Evolutionary conservation across 2,888 invertebrate genomes (phyloP).

Genomic region (Plagiodera versicolora): DNA sequence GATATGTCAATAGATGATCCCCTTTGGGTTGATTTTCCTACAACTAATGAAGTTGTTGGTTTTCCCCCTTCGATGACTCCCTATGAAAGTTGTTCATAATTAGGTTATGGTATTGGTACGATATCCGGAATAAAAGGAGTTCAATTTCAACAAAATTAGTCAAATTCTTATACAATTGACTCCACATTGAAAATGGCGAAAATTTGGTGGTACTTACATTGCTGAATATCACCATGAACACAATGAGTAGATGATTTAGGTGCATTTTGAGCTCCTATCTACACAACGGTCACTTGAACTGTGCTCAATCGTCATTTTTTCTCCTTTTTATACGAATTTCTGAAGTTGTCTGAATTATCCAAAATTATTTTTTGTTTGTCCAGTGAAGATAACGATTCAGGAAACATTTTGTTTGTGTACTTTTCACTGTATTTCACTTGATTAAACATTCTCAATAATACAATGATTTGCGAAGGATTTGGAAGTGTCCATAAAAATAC

Average conservation of each 20-base stretch:
- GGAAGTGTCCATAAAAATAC: neutral
- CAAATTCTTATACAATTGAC: no score
- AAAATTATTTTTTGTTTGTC: neutral
- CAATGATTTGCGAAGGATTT: neutral
- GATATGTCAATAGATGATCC: no score
- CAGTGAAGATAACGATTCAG: neutral
- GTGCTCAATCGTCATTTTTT: neutral
- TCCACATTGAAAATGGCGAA: no score
- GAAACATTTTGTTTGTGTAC: neutral
- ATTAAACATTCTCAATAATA: neutral
- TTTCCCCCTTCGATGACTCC: no score
- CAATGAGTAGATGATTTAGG: neutral
- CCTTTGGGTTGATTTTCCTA: no score
- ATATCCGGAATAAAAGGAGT: no score
- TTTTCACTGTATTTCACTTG: neutral
- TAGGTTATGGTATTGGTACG: no score
- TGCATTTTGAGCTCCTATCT: neutral
- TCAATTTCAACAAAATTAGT: no score
- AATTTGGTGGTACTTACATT: neutral
- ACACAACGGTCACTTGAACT: neutral
- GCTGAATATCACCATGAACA: neutral
- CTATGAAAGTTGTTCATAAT: no score
- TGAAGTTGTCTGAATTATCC: neutral
- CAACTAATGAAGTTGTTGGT: no score
- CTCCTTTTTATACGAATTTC: neutral